Conservation (phyloP, 1,140 invertebrate species). For the Rhagoletis pomonella region DNA sequence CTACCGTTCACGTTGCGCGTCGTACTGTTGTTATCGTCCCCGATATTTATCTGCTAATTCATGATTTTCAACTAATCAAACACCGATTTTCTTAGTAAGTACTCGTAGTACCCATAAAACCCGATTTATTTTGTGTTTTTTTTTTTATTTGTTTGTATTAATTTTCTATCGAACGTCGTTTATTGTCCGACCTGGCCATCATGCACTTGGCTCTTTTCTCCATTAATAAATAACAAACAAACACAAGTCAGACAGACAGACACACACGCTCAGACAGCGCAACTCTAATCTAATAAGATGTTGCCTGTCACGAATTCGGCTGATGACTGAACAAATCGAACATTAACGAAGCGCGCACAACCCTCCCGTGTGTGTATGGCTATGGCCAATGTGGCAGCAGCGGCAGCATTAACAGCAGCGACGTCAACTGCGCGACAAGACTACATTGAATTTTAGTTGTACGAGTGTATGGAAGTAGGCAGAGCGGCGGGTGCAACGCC, state of each 20-base stretch:
- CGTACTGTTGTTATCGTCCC: constrained; percentile 10
- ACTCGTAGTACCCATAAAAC: background rate
- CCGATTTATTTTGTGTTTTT: background rate
- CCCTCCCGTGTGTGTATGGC: constrained; percentile 59
- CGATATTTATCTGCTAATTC: background rate
- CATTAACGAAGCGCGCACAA: constrained; percentile 69
- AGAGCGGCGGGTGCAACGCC: background rate
- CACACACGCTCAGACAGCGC: constrained; percentile 58
- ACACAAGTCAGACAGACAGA: constrained; percentile 41
- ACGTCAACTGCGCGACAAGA: constrained; percentile 18
- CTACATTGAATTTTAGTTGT: background rate
- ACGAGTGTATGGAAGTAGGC: background rate
- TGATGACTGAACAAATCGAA: constrained; percentile 73
- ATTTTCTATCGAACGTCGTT: constrained; percentile 30
- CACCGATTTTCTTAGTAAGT: background rate
- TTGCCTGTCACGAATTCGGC: constrained; percentile 74
- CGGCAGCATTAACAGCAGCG: constrained; percentile 52
- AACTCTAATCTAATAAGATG: constrained; percentile 66
- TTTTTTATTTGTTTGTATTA: background rate
- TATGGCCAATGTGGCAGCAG: constrained; percentile 13
- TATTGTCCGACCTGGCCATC: background rate
- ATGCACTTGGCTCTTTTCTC: constrained; percentile 13
- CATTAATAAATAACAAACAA: constrained; percentile 19
- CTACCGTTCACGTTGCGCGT: background rate
- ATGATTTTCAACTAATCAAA: background rate